These are phyloP conservation scores for Sweltsa coloradensis DNA, from an alignment of 1,140 invertebrate species.

Conservation along the genomic window DNA sequence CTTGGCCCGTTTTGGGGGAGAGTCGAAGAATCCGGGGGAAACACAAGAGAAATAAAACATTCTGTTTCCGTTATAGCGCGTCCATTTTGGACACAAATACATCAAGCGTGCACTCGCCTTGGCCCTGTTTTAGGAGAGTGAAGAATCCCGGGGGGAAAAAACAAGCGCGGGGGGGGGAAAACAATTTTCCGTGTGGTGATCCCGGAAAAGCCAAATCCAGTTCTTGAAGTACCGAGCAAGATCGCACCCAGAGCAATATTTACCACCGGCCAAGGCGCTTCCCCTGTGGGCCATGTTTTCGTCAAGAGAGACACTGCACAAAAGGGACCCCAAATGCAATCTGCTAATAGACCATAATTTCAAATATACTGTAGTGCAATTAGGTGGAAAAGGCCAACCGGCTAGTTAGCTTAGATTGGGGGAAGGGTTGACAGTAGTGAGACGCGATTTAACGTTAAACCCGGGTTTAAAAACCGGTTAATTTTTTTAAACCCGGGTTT, in stretches of 20 bases:
- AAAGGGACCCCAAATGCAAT: too few relatives aligned
- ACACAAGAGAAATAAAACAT: too few relatives aligned
- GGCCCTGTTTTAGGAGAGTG: slow-evolving; percentile 85
- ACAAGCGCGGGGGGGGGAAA: slow-evolving; percentile 92
- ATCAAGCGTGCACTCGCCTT: slow-evolving; percentile 90
- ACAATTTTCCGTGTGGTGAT: slow-evolving; percentile 93
- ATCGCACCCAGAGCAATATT: slow-evolving; percentile 86
- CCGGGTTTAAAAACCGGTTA: too few relatives aligned
- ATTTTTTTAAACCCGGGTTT: too few relatives aligned
- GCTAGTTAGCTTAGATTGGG: too few relatives aligned
- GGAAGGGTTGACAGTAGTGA: too few relatives aligned
- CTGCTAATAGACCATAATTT: too few relatives aligned
- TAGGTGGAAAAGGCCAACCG: too few relatives aligned
- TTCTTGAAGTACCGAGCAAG: slow-evolving; percentile 90
- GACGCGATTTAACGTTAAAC: too few relatives aligned
- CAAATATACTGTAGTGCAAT: too few relatives aligned
- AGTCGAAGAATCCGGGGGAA: too few relatives aligned
- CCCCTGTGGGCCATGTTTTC: slow-evolving; percentile 94
- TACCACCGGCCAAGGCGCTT: slow-evolving; percentile 95
- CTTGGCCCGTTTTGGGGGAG: slow-evolving; percentile 89
- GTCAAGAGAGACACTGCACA: slow-evolving; percentile 82
- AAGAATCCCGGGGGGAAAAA: slow-evolving; percentile 95
- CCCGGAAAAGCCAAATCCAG: slow-evolving; percentile 99
- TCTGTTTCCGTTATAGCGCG: too few relatives aligned
- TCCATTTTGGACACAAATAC: slow-evolving; percentile 98